Conservation (phyloP, 30 jellyfish, hydroid and myxozoan genomes). For the Mastigias papua region DNA sequence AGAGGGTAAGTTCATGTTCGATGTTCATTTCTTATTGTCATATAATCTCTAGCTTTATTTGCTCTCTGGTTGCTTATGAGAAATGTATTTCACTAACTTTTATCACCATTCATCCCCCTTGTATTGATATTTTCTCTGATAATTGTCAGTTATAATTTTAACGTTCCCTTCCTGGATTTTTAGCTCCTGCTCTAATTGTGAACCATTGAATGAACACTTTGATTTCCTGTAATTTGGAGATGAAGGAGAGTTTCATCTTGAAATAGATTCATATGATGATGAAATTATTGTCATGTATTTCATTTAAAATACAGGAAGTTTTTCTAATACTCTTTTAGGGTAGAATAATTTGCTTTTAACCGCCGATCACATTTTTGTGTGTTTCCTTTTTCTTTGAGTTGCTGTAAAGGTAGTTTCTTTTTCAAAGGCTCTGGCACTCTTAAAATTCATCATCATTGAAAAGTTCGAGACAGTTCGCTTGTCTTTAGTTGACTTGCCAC, state of each 20-base stretch:
- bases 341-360: not conserved
- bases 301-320: too few relatives aligned
- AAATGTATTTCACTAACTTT: not conserved
- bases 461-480: slow-evolving; percentile 2
- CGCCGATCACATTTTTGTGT: not conserved
- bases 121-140: not conserved
- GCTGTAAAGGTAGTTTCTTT: not conserved
- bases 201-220: too few relatives aligned
- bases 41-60: not conserved
- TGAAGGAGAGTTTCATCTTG: too few relatives aligned
- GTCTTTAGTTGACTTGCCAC: slow-evolving; percentile 37
- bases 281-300: too few relatives aligned
- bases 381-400: not conserved
- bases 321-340: too few relatives aligned
- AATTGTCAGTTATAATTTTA: too few relatives aligned
- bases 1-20: slow-evolving; percentile 7
- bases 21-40: not conserved
- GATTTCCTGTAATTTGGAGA: too few relatives aligned
- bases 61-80: not conserved
- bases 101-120: not conserved
- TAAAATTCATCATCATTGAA: slow-evolving; percentile 25
- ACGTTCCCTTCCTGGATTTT: too few relatives aligned
- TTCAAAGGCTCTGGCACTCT: slow-evolving; percentile 46
- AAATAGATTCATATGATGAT: too few relatives aligned
- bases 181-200: too few relatives aligned